Conservation (phyloP, 1,140 invertebrate species). For the Latrodectus geometricus region DNA sequence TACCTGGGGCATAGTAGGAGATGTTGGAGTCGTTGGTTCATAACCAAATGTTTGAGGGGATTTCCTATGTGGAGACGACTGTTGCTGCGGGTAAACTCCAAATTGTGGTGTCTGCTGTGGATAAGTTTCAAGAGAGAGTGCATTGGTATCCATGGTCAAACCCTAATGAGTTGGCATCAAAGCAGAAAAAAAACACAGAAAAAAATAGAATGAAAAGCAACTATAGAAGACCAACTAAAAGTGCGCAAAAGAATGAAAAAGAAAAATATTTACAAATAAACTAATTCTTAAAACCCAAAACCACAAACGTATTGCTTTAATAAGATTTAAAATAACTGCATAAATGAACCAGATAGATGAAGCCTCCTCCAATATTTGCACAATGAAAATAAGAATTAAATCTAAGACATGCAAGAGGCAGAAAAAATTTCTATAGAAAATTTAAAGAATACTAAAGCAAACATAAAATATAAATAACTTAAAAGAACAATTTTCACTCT, state of each 20-base stretch:
- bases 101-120: conserved; percentile 51
- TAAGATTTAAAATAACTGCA: too few relatives aligned
- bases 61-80: conserved; percentile 23
- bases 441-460: too few relatives aligned
- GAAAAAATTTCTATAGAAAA: too few relatives aligned
- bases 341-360: too few relatives aligned
- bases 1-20: conserved; percentile 58
- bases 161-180: conserved; percentile 58
- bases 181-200: conserved; percentile 53
- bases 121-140: conserved; percentile 63
- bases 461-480: too few relatives aligned
- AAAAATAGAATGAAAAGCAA: conserved; percentile 60
- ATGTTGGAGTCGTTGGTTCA: conserved; percentile 50
- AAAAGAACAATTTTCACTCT: too few relatives aligned
- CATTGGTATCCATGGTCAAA: conserved; percentile 64
- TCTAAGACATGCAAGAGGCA: too few relatives aligned
- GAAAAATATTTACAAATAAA: conserved; percentile 14
- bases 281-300: too few relatives aligned
- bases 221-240: conserved; percentile 57
- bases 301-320: too few relatives aligned
- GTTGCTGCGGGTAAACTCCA: conserved; percentile 61
- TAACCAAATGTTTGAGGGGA: conserved; percentile 49
- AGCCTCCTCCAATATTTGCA: too few relatives aligned
- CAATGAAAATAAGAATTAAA: too few relatives aligned
- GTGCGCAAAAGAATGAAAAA: conserved; percentile 36